Evolutionary conservation across 1,140 invertebrate species (phyloP).

Genomic region (Drepana arcuata): DNA sequence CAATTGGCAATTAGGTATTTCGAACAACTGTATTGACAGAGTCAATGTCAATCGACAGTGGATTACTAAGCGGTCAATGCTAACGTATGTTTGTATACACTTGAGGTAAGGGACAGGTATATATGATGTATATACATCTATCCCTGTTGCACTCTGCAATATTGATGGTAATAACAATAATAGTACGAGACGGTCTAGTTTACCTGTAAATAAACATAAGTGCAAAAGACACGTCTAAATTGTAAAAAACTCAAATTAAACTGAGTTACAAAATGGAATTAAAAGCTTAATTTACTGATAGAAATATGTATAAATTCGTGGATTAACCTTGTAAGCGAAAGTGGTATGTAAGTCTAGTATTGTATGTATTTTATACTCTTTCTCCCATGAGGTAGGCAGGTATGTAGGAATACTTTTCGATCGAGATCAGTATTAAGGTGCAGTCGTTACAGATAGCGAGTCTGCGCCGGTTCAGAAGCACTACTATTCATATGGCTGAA

Average conservation of each 20-base stretch:
- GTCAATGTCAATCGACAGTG: conserved; percentile 10
- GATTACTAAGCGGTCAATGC: background rate
- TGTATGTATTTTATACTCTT: too few species aligned
- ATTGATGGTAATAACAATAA: background rate
- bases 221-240: background rate
- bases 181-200: background rate
- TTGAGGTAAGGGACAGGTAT: background rate
- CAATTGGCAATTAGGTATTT: background rate
- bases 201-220: background rate
- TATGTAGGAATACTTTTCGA: too few species aligned
- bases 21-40: conserved; percentile 14
- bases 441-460: too few species aligned
- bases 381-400: too few species aligned
- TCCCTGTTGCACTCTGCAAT: background rate
- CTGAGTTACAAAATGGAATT: too few species aligned
- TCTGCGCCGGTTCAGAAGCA: too few species aligned
- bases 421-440: conserved; percentile 1
- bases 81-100: background rate
- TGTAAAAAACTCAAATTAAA: too few species aligned
- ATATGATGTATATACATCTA: background rate
- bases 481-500: too few species aligned
- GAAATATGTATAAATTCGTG: too few species aligned
- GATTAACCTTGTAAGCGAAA: too few species aligned
- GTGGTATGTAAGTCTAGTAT: too few species aligned
- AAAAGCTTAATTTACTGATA: too few species aligned